These are phyloP conservation scores for Rhabditoides inermis DNA, from an alignment of 2,888 invertebrate species.

Conservation along the genomic window DNA sequence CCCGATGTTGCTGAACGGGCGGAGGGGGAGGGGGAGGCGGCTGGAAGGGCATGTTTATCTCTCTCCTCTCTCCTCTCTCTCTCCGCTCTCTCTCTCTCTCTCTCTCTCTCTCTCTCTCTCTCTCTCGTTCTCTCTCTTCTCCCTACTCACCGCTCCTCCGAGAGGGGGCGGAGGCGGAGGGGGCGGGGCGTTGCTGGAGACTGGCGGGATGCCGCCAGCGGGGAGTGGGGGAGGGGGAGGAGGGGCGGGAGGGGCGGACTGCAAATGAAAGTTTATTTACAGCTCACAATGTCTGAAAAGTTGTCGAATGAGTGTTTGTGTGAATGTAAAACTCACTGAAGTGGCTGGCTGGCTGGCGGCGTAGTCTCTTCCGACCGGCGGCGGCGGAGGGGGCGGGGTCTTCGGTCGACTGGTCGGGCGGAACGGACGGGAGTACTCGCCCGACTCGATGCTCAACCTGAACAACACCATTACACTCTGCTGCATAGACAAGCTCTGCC, in stretches of 20 bases:
- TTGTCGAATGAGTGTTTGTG: conserved; percentile 4
- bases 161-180: conserved; percentile 50
- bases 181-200: conserved; percentile 37
- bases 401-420: conserved; percentile 35
- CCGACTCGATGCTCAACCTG: background rate
- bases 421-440: conserved; percentile 40
- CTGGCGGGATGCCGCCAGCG: background rate
- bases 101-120: no score
- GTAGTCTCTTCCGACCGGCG: no score
- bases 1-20: no score
- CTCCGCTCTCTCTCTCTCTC: no score
- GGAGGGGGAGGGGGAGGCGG: conserved; percentile 35
- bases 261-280: no score
- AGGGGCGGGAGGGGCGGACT: no score
- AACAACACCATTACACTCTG: no score
- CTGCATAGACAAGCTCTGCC: no score
- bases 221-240: conserved; percentile 52
- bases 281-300: no score
- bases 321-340: conserved; percentile 2
- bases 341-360: conserved; percentile 9
- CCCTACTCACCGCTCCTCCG: background rate
- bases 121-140: no score
- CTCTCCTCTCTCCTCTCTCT: no score
- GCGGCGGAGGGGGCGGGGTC: conserved; percentile 55
- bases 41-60: conserved; percentile 19